phyloP scores from a whole-genome alignment of 2,113 vertebrate genomes.

The Poecilia latipinna region DNA sequence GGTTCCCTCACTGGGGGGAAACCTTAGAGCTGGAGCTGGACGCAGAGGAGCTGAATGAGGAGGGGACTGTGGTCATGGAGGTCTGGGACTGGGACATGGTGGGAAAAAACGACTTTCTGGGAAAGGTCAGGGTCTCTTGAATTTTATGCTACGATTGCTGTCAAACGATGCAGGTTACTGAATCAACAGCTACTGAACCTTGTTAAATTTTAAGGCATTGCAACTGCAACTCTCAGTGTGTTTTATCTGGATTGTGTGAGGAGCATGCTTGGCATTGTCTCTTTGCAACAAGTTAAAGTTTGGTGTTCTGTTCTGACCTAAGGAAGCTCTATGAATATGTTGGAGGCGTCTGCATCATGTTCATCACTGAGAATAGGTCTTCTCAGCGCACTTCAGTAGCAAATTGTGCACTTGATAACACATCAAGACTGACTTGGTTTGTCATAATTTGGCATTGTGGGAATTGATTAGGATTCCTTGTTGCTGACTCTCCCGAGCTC shows the following conservation, averaged over 20 bases:
- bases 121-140: slow-evolving; percentile 78
- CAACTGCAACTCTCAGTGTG: not conserved
- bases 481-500: not conserved
- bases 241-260: not conserved
- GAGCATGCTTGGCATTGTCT: not conserved
- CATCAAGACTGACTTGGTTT: not conserved
- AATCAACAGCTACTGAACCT: not conserved
- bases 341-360: not conserved
- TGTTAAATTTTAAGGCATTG: not conserved
- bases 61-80: slow-evolving; percentile 80
- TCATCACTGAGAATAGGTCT: not conserved
- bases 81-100: slow-evolving; percentile 96
- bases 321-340: not conserved
- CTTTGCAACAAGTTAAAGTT: not conserved
- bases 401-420: not conserved
- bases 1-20: slow-evolving; percentile 90
- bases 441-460: not conserved
- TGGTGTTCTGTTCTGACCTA: not conserved
- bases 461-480: not conserved
- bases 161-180: not conserved
- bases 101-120: slow-evolving; percentile 93
- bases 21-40: slow-evolving; percentile 84
- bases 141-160: not conserved
- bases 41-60: slow-evolving; percentile 56
- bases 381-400: not conserved